Evolutionary conservation across 1,140 invertebrate species (phyloP), one percentile per base, ranked within the genome.

Genomic region (Caenorhabditis tropicalis): DNA sequence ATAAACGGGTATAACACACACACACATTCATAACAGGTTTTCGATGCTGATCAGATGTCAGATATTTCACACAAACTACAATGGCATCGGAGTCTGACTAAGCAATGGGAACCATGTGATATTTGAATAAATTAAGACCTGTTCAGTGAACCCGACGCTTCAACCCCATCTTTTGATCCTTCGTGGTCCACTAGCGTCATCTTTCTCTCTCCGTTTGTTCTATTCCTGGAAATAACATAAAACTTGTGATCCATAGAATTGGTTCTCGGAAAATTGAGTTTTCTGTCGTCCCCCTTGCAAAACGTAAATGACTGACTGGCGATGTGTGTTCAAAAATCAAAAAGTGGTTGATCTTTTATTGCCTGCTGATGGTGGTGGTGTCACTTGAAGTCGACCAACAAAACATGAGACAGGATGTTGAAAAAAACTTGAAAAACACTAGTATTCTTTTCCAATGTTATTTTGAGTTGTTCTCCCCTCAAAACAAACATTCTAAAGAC

Each of bases 291-390:
- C 12, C 19, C 12, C 39, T n/a, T 43, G 39, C 39, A 43, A 74
- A 74, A 74, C 65, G 15, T 2, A 43, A 29, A 2, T 33, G n/a
- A 74, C 36, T 46, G 3, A 3, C 24, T 58, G 49, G 19, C 49
- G 19, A 7, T n/a, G 49, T 21, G 9, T 74, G 65, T 74, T 74
- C 65, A 74, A 74, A 74, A 74, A 74, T 27, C 65, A 46, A 74
- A 43, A 74, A 39, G n/a, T 74, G 29, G 36, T 74, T 31, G 36
- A 46, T 74, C 36, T 74, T 74, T 74, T 74, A 74, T 43, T n/a
- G n/a, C n/a, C n/a, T n/a, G n/a, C n/a, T n/a, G n/a, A n/a, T n/a
- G n/a, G n/a, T n/a, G n/a, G n/a, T 70, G 15, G 56, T 58, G 58
- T 36, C 58, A 65, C 6, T n/a, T 65, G 58, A 27, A 36, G 58